phyloP scores from a whole-genome alignment of 1,140 invertebrate genomes.

The Zaprionus inermis region DNA sequence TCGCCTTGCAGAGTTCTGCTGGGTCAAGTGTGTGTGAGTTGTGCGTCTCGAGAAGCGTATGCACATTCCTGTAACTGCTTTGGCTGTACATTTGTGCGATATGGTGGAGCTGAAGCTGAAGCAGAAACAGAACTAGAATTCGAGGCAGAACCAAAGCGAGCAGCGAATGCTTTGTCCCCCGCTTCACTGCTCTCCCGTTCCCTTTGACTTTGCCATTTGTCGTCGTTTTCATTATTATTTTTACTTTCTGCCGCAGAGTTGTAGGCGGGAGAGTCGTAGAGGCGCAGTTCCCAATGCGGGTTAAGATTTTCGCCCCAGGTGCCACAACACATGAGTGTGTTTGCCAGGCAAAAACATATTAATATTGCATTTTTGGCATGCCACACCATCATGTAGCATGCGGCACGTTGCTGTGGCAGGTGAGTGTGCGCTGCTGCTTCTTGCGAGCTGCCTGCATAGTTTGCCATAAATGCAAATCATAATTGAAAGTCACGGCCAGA shows the following conservation, averaged over 20 bases:
- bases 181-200: neutral
- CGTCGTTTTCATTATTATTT: neutral
- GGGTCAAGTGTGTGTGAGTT: neutral
- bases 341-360: slow-evolving; percentile 1
- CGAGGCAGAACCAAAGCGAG: neutral
- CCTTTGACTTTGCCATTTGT: neutral
- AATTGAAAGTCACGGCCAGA: neutral
- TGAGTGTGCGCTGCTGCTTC: slow-evolving; percentile 5
- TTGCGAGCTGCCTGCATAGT: neutral
- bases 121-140: neutral
- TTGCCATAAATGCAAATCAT: slow-evolving; percentile 6
- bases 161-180: neutral
- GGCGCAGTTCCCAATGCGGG: neutral
- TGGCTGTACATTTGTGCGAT: neutral
- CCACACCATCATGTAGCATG: neutral
- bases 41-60: neutral
- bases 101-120: neutral
- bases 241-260: neutral
- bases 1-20: too few species aligned
- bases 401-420: neutral
- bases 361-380: slow-evolving; percentile 24
- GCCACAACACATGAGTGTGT: neutral
- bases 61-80: neutral
- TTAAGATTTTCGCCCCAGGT: neutral
- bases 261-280: neutral